Evolutionary conservation across 2,888 invertebrate genomes (phyloP).

Genomic region (Pachydiplax longipennis): DNA sequence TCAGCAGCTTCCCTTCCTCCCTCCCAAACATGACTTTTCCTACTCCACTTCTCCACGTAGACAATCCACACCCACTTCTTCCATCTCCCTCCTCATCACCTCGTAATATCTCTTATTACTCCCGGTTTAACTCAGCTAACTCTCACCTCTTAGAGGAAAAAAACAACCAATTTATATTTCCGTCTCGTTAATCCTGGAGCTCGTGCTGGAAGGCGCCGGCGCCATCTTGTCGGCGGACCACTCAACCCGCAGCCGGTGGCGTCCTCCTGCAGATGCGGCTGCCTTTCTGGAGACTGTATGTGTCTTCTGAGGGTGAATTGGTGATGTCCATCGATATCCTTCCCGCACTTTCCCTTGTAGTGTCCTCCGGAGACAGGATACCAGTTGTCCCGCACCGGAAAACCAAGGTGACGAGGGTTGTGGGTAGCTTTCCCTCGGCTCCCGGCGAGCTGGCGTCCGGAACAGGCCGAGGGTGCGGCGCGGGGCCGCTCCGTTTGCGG

Average conservation of each 20-base stretch:
- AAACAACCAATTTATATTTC: not conserved
- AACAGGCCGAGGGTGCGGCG: not conserved
- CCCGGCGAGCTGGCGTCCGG: not conserved
- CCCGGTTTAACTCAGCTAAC: not conserved
- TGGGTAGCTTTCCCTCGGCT: not conserved
- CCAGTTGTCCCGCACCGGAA: not conserved
- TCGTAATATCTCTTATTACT: not conserved
- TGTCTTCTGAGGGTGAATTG: not conserved
- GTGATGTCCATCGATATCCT: not conserved
- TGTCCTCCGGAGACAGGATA: not conserved
- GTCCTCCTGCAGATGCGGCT: not conserved
- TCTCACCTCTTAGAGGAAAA: not conserved
- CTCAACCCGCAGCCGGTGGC: not conserved
- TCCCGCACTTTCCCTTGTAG: not conserved
- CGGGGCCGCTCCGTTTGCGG: conserved; percentile 15
- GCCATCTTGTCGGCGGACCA: not conserved
- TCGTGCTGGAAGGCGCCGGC: not conserved
- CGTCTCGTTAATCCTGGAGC: not conserved
- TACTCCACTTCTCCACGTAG: not conserved
- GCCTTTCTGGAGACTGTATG: not conserved
- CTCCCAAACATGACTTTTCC: too few relatives aligned
- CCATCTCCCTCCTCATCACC: not conserved
- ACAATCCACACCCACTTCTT: not conserved
- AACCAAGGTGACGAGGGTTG: not conserved
- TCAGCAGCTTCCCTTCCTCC: not conserved